These are phyloP conservation scores for Priocnemis perturbator DNA, from an alignment of 2,888 invertebrate genomes.

Conservation along the genomic window DNA sequence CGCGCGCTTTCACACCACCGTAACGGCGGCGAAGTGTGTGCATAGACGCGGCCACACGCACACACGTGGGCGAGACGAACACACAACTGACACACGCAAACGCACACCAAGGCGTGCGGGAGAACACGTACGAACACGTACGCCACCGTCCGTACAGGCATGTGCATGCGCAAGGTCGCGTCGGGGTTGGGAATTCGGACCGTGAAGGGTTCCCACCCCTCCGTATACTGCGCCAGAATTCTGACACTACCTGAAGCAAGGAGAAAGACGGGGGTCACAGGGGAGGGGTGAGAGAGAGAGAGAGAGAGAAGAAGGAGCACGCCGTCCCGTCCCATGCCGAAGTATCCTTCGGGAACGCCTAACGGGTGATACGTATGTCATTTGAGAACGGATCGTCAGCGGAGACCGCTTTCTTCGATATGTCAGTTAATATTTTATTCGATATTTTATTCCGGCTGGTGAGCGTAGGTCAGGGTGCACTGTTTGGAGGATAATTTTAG, in stretches of 20 bases:
- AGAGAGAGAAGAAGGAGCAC: constrained; percentile 23
- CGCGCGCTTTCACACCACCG: not conserved
- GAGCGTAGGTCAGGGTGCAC: no score
- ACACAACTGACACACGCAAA: constrained; percentile 13
- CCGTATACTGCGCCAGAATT: constrained; percentile 51
- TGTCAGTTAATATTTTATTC: no score
- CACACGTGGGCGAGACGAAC: not conserved
- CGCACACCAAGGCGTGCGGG: constrained; percentile 7
- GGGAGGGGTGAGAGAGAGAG: constrained; percentile 16
- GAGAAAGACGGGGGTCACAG: constrained; percentile 26
- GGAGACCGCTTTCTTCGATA: constrained; percentile 1
- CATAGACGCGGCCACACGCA: not conserved
- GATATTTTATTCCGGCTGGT: no score
- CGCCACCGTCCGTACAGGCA: constrained; percentile 25
- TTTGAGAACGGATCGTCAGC: not conserved
- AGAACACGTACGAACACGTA: constrained; percentile 20
- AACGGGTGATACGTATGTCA: constrained; percentile 38
- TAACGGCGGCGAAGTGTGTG: not conserved
- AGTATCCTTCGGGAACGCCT: constrained; percentile 56
- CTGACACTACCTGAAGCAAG: constrained; percentile 53
- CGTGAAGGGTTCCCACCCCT: constrained; percentile 70
- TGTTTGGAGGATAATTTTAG: no score
- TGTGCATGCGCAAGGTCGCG: constrained; percentile 57
- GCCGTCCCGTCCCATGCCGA: constrained; percentile 44
- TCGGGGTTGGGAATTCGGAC: constrained; percentile 67